phyloP scores from a whole-genome alignment of 2,113 vertebrate genomes.

The Chitala chitala region DNA sequence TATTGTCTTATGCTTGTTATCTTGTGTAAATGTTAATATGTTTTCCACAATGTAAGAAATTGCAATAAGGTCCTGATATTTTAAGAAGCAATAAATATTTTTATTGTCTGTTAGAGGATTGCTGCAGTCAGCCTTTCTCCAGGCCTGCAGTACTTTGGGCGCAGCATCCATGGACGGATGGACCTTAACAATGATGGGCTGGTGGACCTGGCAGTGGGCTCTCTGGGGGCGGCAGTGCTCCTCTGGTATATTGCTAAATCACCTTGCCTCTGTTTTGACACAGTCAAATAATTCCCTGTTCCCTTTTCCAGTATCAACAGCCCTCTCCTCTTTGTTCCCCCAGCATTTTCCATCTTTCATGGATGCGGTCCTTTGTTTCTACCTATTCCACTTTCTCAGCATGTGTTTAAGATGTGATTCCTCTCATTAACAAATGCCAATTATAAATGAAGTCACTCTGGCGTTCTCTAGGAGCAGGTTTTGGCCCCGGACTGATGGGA shows the following conservation, averaged over 20 bases:
- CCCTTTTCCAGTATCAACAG: not conserved
- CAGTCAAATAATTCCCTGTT: not conserved
- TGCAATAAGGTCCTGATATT: not conserved
- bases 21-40: not conserved
- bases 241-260: conserved; percentile 69
- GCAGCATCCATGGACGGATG: conserved; percentile 84
- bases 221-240: conserved; percentile 80
- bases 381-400: not conserved
- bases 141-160: conserved; percentile 84
- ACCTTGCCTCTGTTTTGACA: not conserved
- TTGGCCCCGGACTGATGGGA: not conserved
- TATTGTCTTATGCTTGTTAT: not conserved
- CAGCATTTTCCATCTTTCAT: not conserved
- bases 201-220: conserved; percentile 84
- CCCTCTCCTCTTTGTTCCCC: not conserved
- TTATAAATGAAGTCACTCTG: not conserved
- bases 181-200: conserved; percentile 87
- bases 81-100: not conserved
- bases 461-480: too few relatives aligned
- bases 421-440: not conserved
- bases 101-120: conserved; percentile 66
- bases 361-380: too few relatives aligned
- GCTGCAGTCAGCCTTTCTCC: conserved; percentile 66
- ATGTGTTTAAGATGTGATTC: not conserved
- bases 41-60: not conserved